phyloP scores from a whole-genome alignment of 2,113 vertebrate genomes.

The Furnarius figulus region DNA sequence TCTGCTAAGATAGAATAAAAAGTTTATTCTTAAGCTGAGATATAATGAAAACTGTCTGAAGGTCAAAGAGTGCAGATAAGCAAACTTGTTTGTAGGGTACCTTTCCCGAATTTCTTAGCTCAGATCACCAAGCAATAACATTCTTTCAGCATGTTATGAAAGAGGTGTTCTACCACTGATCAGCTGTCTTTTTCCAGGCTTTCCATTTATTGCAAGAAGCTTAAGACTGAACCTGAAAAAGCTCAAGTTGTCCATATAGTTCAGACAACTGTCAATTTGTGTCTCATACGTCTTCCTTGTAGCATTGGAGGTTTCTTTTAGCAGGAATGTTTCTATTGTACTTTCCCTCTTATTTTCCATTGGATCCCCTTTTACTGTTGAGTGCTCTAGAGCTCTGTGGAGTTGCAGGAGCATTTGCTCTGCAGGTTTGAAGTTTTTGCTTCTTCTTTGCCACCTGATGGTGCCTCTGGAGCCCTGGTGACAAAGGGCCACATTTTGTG shows the following conservation, averaged over 20 bases:
- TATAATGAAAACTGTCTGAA: not conserved
- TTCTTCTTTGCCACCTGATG: not conserved
- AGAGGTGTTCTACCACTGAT: not conserved
- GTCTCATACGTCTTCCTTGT: not conserved
- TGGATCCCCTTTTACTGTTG: not conserved
- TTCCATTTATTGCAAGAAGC: not conserved
- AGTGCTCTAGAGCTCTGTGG: not conserved
- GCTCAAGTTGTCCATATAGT: not conserved
- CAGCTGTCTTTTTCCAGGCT: not conserved
- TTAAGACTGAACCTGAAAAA: not conserved
- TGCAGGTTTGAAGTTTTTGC: not conserved
- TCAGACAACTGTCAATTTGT: not conserved
- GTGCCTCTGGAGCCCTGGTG: not conserved
- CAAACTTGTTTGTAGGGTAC: not conserved
- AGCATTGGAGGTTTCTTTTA: not conserved
- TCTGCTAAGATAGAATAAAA: not conserved
- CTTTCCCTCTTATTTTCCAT: not conserved
- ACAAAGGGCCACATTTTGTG: not conserved
- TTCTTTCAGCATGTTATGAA: not conserved
- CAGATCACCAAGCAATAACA: not conserved
- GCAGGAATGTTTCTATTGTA: not conserved
- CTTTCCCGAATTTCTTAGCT: not conserved
- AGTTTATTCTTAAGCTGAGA: not conserved
- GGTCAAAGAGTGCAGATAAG: not conserved
- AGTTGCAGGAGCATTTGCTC: not conserved